Evolutionary conservation across 2,113 vertebrate genomes (phyloP), one percentile per base, ranked within the genome.

Genomic region (Podarcis muralis): DNA sequence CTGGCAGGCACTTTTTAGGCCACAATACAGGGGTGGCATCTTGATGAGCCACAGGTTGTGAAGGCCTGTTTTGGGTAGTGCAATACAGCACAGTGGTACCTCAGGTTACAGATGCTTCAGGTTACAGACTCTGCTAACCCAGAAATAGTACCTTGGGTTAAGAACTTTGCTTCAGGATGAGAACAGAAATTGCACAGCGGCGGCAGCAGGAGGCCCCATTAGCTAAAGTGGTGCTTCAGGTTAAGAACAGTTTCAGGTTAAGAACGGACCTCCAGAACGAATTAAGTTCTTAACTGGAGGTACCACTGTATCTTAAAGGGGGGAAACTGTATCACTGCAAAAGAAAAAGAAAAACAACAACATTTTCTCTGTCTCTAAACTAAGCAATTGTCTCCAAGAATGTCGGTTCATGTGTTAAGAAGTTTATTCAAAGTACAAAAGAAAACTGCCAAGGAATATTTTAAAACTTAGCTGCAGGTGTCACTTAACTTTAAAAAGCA

Each of bases 401-500:
- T 3, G 4, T 16, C 23, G 82, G 7, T 0, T 62, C 71, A 57
- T 89, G 78, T 32, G 53, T 37, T 84, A 76, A 83, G 25, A 23
- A 83, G 25, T 53, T 90, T 69, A 83, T 48, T 69, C 13, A 87
- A 85, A 35, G 65, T 57, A 83, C 82, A 79, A 76, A 82, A 84
- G 30, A 83, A 37, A 2, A 6, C 87, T 92, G 68, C 66, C 59
- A 59, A 43, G 84, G 23, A 74, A 86, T 92, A 87, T 76, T 74
- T 86, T 85, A 20, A 57, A 86, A 87, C 43, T 87, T 16, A 53
- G 76, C 0, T 84, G 0, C 83, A 88, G 85, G 89, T 85, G 91
- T 74, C 87, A 90, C 18, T 53, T 82, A 59, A 68, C 86, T 88
- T 80, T 93, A 82, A 87, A 27, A 91, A 86, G 48, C 87, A 87